Evolutionary conservation across 2,113 vertebrate genomes (phyloP), one percentile per base, ranked within the genome.

Genomic region (Marmota flaviventris): DNA sequence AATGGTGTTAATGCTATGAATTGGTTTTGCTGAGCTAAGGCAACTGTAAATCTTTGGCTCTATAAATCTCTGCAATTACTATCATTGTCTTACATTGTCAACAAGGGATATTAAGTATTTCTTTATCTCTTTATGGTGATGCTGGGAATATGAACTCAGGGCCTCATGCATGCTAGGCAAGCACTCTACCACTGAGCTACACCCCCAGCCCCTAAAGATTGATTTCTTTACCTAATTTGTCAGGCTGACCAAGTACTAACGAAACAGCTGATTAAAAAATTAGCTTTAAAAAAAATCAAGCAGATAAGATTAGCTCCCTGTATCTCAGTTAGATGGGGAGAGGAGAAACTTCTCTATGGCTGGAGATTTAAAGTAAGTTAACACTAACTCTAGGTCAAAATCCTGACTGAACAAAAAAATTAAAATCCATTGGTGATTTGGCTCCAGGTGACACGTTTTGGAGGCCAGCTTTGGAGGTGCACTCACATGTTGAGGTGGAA

Each of bases 1-100:
- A 84, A 96, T 53, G 88, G 37, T 83, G 69, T 70, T 78, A 27
- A 85, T 77, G 45, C 17, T 92, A 32, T 89, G 10, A 78, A 93
- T 88, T 39, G 11, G 42, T 78, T 61, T 85, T 89, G 34, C 79
- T 94, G 29, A 89, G 34, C 27, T 77, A 39, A 76, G 39, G 34
- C 61, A 87, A n/a, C 70, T 61, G 9, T 76, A 70, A 95, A 51
- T 76, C 25, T 34, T 24, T 20, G 70, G 37, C 34, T 88, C 37
- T 48, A 77, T 61, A 89, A 93, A 78, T 84, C 91, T 17, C 34
- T 78, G 78, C 24, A 93, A 42, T 89, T 61, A 84, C 70, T 20
- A 92, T 24, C 25, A 67, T 83, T 83, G 18, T 95, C 34, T 95
- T 17, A 69, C 48, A 5, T 76, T 75, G 42, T 84, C 77, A 89